These are phyloP conservation scores for Podiceps cristatus DNA, from an alignment of 2,113 vertebrate species.

Conservation along the genomic window DNA sequence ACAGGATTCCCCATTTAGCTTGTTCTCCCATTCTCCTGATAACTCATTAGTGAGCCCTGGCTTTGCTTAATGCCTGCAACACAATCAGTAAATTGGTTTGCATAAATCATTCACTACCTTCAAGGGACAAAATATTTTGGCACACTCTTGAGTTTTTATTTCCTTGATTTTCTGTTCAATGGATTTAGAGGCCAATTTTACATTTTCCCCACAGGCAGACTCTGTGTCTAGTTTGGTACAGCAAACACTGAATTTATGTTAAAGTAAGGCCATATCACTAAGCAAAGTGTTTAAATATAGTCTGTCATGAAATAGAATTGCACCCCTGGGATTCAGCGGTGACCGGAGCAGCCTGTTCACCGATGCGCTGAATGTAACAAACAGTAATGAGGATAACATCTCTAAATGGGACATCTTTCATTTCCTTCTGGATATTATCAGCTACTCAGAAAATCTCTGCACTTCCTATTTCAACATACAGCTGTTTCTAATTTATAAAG, in stretches of 20 bases:
- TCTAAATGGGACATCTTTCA: background rate
- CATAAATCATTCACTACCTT: constrained; percentile 52
- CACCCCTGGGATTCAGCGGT: background rate
- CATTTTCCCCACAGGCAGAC: background rate
- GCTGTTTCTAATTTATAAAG: background rate
- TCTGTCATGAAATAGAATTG: background rate
- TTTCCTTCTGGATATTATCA: background rate
- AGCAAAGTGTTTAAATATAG: background rate
- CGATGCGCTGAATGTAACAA: background rate
- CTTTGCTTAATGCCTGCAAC: constrained; percentile 37
- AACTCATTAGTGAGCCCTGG: constrained; percentile 40
- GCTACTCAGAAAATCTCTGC: background rate
- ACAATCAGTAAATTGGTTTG: constrained; percentile 14
- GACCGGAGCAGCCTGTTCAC: background rate
- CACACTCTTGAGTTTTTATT: background rate
- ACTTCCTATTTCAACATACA: background rate
- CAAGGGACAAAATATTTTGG: constrained; percentile 51
- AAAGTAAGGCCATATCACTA: background rate
- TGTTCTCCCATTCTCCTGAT: constrained; percentile 41
- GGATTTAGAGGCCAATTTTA: constrained; percentile 10
- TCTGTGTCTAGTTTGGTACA: background rate
- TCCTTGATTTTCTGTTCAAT: background rate
- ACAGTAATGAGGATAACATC: background rate
- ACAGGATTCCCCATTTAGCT: constrained; percentile 51
- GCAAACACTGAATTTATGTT: background rate